Percentiles rank a stretch among this genome's conserved stretches.
These are phyloP conservation scores for Hemaris fuciformis DNA, from an alignment of 2,888 invertebrate genomes.

Conservation along the genomic window DNA sequence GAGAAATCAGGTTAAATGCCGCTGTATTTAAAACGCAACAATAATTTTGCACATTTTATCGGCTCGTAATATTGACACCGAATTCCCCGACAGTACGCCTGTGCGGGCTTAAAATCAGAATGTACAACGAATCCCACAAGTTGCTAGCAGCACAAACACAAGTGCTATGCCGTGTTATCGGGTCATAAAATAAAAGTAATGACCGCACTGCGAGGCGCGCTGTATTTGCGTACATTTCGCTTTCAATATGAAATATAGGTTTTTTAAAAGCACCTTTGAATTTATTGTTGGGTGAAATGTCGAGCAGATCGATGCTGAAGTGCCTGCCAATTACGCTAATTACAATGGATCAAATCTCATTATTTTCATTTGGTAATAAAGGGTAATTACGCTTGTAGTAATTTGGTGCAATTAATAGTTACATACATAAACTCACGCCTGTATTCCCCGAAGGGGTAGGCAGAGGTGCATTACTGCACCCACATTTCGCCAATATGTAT, in stretches of 20 bases:
- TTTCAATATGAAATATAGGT: not conserved
- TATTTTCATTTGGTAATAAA: too few species aligned
- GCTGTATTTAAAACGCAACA: not conserved
- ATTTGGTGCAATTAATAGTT: too few species aligned
- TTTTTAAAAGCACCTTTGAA: not conserved
- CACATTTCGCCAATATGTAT: too few species aligned
- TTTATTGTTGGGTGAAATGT: not conserved
- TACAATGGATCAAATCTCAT: too few species aligned
- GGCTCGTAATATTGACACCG: conserved; percentile 4
- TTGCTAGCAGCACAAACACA: conserved; percentile 34
- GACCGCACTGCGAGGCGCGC: conserved; percentile 38
- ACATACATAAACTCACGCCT: too few species aligned
- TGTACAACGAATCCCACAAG: conserved; percentile 37
- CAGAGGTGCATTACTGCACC: too few species aligned
- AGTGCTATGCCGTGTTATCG: conserved; percentile 47
- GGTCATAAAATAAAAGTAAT: conserved; percentile 58
- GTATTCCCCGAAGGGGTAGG: too few species aligned
- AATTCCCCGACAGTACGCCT: conserved; percentile 24
- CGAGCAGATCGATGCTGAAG: not conserved
- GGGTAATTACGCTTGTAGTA: too few species aligned
- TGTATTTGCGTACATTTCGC: conserved; percentile 25
- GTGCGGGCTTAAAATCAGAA: conserved; percentile 23
- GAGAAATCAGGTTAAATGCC: not conserved
- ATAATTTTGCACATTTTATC: not conserved
- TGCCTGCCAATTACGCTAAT: not conserved